Conservation (phyloP, 2,888 invertebrate genomes). For the Synergus japonicus region DNA sequence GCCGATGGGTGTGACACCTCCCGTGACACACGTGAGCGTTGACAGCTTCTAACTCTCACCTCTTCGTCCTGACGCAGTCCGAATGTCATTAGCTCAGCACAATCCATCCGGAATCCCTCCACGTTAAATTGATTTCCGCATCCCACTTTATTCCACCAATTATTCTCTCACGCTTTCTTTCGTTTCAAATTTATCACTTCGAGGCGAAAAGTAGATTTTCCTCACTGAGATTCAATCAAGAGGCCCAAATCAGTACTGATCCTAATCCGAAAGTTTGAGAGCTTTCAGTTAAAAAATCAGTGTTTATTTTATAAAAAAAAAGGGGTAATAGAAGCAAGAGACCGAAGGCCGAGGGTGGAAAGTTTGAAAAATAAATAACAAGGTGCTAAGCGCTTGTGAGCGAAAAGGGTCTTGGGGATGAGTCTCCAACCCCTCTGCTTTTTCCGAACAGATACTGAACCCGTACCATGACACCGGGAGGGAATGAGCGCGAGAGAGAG, state of each 20-base stretch:
- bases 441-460: conserved; percentile 48
- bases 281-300: conserved; percentile 21
- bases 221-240: no score
- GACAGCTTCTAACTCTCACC: conserved; percentile 48
- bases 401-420: conserved; percentile 50
- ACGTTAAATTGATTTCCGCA: conserved; percentile 19
- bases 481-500: conserved; percentile 32
- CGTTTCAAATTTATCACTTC: not conserved
- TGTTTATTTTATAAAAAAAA: conserved; percentile 15
- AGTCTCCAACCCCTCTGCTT: conserved; percentile 55
- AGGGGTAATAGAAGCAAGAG: conserved; percentile 16
- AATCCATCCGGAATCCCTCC: conserved; percentile 35
- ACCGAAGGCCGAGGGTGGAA: conserved; percentile 51
- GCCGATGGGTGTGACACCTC: conserved; percentile 39
- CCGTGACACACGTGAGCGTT: conserved; percentile 42
- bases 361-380: conserved; percentile 74
- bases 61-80: conserved; percentile 37
- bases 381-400: conserved; percentile 69
- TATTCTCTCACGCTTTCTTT: not conserved
- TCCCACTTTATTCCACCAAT: not conserved
- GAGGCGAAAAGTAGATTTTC: not conserved
- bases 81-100: conserved; percentile 50
- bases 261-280: not conserved
- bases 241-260: no score
- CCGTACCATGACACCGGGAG: conserved; percentile 46